Percentiles rank a stretch among this genome's conserved stretches.
These are phyloP conservation scores for Nettapus auritus DNA, from an alignment of 2,113 vertebrate genomes.

Conservation along the genomic window DNA sequence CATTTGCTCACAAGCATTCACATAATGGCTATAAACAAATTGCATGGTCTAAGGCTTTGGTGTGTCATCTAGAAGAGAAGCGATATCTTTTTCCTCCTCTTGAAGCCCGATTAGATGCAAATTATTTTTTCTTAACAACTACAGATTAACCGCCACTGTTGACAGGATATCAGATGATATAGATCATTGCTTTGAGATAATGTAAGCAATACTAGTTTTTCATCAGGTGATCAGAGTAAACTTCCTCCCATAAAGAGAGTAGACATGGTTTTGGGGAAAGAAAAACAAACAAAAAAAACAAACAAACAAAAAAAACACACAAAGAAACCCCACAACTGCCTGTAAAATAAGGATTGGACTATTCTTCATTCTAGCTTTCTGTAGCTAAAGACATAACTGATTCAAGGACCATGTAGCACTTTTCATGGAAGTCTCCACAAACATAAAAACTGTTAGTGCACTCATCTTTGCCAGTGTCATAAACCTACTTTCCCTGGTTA, in stretches of 20 bases:
- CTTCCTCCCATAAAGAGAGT: accelerated
- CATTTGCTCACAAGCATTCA: background rate
- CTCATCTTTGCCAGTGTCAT: background rate
- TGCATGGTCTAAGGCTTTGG: background rate
- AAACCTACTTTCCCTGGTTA: accelerated
- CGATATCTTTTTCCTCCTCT: background rate
- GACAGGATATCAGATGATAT: background rate
- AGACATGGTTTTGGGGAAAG: background rate
- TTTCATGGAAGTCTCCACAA: background rate
- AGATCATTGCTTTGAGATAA: background rate
- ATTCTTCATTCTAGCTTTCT: background rate
- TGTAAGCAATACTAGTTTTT: accelerated
- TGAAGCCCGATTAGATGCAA: background rate
- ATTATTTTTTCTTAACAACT: background rate
- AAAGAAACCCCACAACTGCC: background rate
- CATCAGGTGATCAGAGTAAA: background rate
- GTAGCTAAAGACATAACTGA: background rate
- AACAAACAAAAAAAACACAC: too few relatives aligned
- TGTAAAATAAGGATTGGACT: background rate
- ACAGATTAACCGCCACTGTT: background rate
- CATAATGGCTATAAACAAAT: background rate
- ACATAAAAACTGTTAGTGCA: accelerated
- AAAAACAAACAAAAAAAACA: too few relatives aligned
- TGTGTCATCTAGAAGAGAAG: background rate
- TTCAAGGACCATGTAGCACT: accelerated